phyloP scores from a whole-genome alignment of 2,113 vertebrate genomes.

The Mystacornis crossleyi region DNA sequence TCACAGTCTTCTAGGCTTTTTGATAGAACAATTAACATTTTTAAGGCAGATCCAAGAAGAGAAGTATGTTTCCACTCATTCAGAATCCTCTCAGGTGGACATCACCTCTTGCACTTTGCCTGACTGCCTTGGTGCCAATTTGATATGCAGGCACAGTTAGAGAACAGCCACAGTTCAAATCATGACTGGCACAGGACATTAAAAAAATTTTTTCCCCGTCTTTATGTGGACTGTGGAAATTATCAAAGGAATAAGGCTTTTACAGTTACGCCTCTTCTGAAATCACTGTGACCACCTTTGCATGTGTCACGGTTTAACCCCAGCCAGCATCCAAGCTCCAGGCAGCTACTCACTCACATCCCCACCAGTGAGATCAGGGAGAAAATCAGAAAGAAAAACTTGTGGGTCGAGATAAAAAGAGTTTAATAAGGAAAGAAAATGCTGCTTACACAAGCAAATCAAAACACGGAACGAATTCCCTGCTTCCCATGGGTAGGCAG shows the following conservation, averaged over 20 bases:
- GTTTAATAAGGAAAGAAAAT: neutral
- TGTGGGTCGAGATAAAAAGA: neutral
- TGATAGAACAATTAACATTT: neutral
- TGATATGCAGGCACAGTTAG: neutral
- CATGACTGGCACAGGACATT: neutral
- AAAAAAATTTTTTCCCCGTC: rapidly evolving
- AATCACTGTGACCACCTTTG: neutral
- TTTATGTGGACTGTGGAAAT: neutral
- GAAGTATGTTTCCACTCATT: neutral
- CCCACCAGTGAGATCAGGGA: neutral
- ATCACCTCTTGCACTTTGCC: neutral
- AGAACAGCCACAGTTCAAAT: neutral
- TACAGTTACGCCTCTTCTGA: neutral
- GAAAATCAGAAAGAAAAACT: neutral
- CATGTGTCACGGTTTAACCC: neutral
- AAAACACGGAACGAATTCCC: neutral
- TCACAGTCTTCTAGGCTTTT: neutral
- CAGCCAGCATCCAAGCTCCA: neutral
- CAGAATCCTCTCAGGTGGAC: too few relatives aligned
- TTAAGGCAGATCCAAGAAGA: neutral
- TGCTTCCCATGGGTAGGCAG: neutral
- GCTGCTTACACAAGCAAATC: neutral
- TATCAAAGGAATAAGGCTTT: neutral
- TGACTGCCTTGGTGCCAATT: neutral
- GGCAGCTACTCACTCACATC: neutral